These are phyloP conservation scores for Pachydiplax longipennis DNA, from an alignment of 2,888 invertebrate genomes.

Conservation along the genomic window DNA sequence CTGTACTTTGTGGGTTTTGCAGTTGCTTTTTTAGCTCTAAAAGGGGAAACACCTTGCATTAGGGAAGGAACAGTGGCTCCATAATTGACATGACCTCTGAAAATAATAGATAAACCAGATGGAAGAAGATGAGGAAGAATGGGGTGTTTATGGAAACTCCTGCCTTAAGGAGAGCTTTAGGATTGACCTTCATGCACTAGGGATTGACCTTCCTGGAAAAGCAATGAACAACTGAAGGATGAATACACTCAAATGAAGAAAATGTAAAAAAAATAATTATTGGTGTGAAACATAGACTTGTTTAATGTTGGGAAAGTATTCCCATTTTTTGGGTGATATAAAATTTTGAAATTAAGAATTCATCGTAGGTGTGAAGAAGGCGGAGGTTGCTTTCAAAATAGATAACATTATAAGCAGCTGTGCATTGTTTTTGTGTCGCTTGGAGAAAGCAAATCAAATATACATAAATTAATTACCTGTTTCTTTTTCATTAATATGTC, in stretches of 20 bases:
- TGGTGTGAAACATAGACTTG: slow-evolving; percentile 24
- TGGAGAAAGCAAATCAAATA: slow-evolving; percentile 40
- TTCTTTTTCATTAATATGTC: background rate
- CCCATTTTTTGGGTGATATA: background rate
- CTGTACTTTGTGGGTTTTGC: slow-evolving; percentile 6
- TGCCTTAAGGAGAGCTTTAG: background rate
- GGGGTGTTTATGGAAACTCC: background rate
- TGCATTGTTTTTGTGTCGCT: slow-evolving; percentile 41
- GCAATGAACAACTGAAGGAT: background rate
- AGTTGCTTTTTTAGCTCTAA: background rate
- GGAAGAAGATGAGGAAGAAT: background rate
- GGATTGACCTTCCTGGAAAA: background rate
- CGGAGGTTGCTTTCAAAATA: slow-evolving; percentile 36
- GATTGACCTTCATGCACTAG: background rate
- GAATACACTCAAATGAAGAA: slow-evolving; percentile 12
- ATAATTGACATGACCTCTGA: background rate
- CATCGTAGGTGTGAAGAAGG: slow-evolving; percentile 31
- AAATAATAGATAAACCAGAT: background rate
- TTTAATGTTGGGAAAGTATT: slow-evolving; percentile 10
- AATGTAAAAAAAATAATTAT: background rate
- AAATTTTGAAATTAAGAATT: slow-evolving; percentile 24
- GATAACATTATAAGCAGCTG: slow-evolving; percentile 40
- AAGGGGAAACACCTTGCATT: slow-evolving; percentile 1
- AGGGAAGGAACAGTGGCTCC: background rate
- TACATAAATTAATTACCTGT: slow-evolving; percentile 39